phyloP scores from a whole-genome alignment of 2,797 vertebrate genomes.

The Poeciliopsis presidionis region DNA sequence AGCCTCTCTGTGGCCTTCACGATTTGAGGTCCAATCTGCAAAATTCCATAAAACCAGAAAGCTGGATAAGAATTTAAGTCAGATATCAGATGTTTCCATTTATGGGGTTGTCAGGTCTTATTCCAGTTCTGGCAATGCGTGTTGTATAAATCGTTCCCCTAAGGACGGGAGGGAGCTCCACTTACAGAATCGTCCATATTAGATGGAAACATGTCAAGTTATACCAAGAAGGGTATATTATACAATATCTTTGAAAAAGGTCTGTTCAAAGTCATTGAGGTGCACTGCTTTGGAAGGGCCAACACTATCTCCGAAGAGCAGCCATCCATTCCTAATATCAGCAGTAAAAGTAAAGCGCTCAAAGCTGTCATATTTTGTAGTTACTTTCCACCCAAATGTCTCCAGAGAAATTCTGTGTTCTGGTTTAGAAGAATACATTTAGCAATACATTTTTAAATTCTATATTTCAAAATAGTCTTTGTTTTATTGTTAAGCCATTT shows the following conservation, averaged over 20 bases:
- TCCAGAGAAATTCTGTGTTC: conserved; percentile 5
- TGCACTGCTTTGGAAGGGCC: conserved; percentile 14
- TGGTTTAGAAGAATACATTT: not conserved
- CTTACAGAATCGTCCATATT: conserved; percentile 46
- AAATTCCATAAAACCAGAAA: conserved; percentile 77
- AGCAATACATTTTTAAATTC: conserved; percentile 5
- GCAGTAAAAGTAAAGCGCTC: conserved; percentile 24
- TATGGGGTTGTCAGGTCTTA: conserved; percentile 68
- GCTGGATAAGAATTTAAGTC: conserved; percentile 62
- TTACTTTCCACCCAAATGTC: conserved; percentile 18
- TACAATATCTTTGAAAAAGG: conserved; percentile 44
- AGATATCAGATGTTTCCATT: conserved; percentile 72
- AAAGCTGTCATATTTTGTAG: conserved; percentile 16
- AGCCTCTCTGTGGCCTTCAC: conserved; percentile 73
- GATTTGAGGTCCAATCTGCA: conserved; percentile 77
- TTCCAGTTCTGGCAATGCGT: conserved; percentile 56
- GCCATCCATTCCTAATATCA: conserved; percentile 21
- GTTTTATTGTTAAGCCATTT: conserved; percentile 15
- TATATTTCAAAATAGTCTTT: not conserved
- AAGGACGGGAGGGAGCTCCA: conserved; percentile 66
- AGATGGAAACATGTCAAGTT: conserved; percentile 33
- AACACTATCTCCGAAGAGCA: conserved; percentile 25
- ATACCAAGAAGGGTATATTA: conserved; percentile 39
- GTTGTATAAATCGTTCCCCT: conserved; percentile 67
- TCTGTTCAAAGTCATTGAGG: conserved; percentile 21